Percentiles rank a stretch among this genome's conserved stretches.
These are phyloP conservation scores for Bombyx mori DNA, from an alignment of 1,140 invertebrate species.

Conservation along the genomic window DNA sequence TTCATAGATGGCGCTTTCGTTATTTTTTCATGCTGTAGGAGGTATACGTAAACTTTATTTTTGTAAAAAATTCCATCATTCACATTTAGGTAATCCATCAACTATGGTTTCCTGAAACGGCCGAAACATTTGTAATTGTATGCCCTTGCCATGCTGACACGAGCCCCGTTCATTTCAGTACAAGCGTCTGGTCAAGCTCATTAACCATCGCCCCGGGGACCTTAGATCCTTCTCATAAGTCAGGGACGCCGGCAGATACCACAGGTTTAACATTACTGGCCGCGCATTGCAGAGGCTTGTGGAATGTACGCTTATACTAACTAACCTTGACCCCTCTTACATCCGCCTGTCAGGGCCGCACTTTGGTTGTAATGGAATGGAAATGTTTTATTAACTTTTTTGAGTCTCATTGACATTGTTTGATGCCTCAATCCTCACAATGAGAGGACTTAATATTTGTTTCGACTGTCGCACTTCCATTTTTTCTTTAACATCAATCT, in stretches of 20 bases:
- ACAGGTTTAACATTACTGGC: constrained; percentile 3
- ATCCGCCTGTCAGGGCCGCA: not conserved
- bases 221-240: constrained; percentile 25
- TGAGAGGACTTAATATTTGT: not conserved
- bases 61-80: no score
- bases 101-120: no score
- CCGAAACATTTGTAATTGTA: no score
- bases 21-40: no score
- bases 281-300: no score
- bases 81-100: no score
- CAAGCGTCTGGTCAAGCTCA: constrained; percentile 63
- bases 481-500: no score
- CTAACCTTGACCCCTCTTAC: not conserved
- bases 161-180: constrained; percentile 60
- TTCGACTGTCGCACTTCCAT: not conserved
- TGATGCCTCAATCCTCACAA: not conserved
- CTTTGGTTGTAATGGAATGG: not conserved
- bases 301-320: constrained; percentile 39
- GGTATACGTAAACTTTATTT: no score
- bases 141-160: no score
- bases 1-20: no score
- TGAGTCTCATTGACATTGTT: not conserved
- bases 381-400: not conserved
- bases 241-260: not conserved
- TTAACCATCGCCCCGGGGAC: constrained; percentile 48